Conservation (phyloP, 1,140 invertebrate species). For the Drosophila arizonae region DNA sequence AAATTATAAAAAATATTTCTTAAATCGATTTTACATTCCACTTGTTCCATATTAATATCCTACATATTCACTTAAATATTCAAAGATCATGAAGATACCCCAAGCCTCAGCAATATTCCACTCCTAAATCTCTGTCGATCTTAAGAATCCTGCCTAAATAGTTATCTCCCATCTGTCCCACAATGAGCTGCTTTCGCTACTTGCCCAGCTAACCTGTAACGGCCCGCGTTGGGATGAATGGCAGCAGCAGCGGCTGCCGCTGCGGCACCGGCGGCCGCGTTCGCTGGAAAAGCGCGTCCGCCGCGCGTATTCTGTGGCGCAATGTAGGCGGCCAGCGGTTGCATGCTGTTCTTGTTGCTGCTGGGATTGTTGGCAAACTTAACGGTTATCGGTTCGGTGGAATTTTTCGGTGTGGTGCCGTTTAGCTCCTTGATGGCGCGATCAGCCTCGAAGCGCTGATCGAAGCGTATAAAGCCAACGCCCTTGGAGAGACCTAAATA, state of each 20-base stretch:
- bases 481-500: slow-evolving; percentile 96
- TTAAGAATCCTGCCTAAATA: no score
- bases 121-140: no score
- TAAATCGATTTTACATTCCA: no score
- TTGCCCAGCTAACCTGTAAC: slow-evolving; percentile 90
- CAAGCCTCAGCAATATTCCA: no score
- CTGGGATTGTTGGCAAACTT: slow-evolving; percentile 99
- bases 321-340: slow-evolving; percentile 96
- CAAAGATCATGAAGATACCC: no score
- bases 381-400: slow-evolving; percentile 98
- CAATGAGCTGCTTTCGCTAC: background rate
- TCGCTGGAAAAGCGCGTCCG: slow-evolving; percentile 91
- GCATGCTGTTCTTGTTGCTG: slow-evolving; percentile 96
- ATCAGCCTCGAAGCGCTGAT: slow-evolving; percentile 98
- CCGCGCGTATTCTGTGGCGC: slow-evolving; percentile 87
- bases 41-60: no score
- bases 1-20: no score
- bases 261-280: slow-evolving; percentile 84
- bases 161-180: no score
- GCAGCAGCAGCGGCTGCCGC: slow-evolving; percentile 87
- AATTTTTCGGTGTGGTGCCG: slow-evolving; percentile 97
- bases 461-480: slow-evolving; percentile 99
- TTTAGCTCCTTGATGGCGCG: slow-evolving; percentile 98
- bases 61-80: no score
- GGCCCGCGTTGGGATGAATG: slow-evolving; percentile 91